Conservation (phyloP, 2,113 vertebrate species). For the Leucopsar rothschildi region DNA sequence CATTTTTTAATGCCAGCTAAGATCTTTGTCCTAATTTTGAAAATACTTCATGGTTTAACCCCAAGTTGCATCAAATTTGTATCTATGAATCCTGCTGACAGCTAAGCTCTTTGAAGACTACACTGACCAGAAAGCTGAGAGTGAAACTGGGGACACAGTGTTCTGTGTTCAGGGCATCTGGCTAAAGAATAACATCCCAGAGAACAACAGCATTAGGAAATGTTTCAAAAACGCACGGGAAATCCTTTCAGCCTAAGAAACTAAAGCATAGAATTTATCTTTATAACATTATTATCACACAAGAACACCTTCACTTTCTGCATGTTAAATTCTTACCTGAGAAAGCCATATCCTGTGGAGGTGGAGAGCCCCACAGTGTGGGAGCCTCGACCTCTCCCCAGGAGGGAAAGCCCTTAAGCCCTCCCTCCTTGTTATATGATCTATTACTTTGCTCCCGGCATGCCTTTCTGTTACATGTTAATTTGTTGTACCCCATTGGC, state of each 20-base stretch:
- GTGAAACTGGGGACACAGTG: neutral
- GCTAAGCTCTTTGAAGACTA: neutral
- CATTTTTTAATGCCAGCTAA: neutral
- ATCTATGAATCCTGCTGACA: constrained; percentile 18
- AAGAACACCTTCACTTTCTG: neutral
- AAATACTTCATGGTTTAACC: constrained; percentile 20
- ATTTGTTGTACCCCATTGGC: too few species aligned
- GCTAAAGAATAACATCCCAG: neutral
- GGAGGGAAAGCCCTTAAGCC: too few species aligned
- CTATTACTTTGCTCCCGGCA: too few species aligned
- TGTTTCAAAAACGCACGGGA: neutral
- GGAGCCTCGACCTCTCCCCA: too few species aligned
- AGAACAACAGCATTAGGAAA: constrained; percentile 3
- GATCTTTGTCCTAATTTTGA: neutral
- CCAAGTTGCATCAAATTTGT: neutral
- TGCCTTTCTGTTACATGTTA: too few species aligned
- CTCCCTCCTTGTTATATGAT: too few species aligned
- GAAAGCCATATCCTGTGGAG: neutral
- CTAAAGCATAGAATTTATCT: neutral
- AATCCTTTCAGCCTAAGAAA: neutral
- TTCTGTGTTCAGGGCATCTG: neutral
- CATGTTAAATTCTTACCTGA: neutral
- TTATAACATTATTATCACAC: neutral
- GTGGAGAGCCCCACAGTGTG: too few species aligned
- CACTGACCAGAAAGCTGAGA: neutral